Conservation (phyloP, 1,140 invertebrate genomes). For the Drosophila virilis region DNA sequence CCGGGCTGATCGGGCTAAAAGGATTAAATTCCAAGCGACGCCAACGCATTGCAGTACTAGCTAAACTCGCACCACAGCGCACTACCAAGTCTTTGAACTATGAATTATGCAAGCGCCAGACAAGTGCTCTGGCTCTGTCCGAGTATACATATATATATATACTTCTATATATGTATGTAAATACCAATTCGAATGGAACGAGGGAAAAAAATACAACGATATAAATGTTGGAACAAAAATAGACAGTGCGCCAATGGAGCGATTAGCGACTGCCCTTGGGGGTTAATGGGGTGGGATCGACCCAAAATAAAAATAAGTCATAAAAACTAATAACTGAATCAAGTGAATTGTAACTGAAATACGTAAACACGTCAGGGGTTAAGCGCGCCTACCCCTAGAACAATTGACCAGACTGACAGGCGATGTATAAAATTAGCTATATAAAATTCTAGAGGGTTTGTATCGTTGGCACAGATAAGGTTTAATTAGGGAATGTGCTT, state of each 20-base stretch:
- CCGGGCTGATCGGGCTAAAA: slow-evolving; percentile 49
- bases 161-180: background rate
- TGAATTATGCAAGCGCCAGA: slow-evolving; percentile 50
- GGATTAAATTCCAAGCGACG: slow-evolving; percentile 63
- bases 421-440: slow-evolving; percentile 17
- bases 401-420: slow-evolving; percentile 5
- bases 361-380: slow-evolving; percentile 41
- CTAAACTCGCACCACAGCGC: background rate
- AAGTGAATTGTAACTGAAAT: slow-evolving; percentile 33
- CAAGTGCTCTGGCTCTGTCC: slow-evolving; percentile 5
- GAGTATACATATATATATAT: slow-evolving; percentile 2
- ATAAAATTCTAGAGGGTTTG: background rate
- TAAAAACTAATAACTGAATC: slow-evolving; percentile 59
- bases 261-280: slow-evolving; percentile 54
- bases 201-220: slow-evolving; percentile 17
- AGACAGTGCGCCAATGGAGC: slow-evolving; percentile 56
- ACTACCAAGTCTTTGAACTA: slow-evolving; percentile 29
- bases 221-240: slow-evolving; percentile 45
- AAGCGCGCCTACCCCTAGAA: background rate
- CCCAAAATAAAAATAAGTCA: slow-evolving; percentile 34
- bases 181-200: background rate
- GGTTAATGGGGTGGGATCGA: background rate
- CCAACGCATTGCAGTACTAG: slow-evolving; percentile 36
- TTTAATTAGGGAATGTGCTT: slow-evolving; percentile 6
- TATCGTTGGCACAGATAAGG: background rate